Evolutionary conservation across 2,113 vertebrate species (phyloP).

Genomic region (Andinoacara biseriatus): DNA sequence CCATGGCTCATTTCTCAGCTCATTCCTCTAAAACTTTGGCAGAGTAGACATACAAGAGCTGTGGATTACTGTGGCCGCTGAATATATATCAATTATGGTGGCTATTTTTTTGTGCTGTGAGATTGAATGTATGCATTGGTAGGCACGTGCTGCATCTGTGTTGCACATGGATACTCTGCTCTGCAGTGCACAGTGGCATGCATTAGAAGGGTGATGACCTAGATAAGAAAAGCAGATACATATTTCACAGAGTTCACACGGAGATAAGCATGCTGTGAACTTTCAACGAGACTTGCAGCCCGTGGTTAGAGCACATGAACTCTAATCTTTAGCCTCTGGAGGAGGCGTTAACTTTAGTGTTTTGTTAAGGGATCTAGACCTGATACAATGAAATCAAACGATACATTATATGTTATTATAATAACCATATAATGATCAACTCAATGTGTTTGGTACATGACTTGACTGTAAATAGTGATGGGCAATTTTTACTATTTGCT

Average conservation of each 20-base stretch:
- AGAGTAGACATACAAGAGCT: conserved; percentile 11
- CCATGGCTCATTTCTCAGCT: conserved; percentile 1
- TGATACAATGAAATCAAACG: background rate
- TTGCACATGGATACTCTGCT: conserved; percentile 21
- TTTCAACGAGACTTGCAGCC: background rate
- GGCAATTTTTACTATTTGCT: background rate
- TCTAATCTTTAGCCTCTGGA: background rate
- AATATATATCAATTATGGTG: conserved; percentile 51
- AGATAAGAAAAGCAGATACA: conserved; percentile 32
- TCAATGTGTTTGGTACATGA: background rate
- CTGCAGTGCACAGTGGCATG: background rate
- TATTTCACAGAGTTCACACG: conserved; percentile 29
- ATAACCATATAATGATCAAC: background rate
- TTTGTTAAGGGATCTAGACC: background rate
- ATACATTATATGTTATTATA: background rate
- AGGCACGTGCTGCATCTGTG: conserved; percentile 18
- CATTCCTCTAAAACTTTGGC: conserved; percentile 11
- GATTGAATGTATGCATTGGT: conserved; percentile 49
- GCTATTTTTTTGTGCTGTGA: conserved; percentile 45
- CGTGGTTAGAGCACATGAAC: background rate
- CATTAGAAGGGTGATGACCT: conserved; percentile 50
- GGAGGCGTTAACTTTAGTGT: background rate
- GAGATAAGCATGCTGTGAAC: conserved; percentile 35
- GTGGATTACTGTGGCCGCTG: conserved; percentile 28
- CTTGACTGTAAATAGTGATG: background rate